phyloP scores from a whole-genome alignment of 2,113 vertebrate genomes.

The Ceratotherium simum region DNA sequence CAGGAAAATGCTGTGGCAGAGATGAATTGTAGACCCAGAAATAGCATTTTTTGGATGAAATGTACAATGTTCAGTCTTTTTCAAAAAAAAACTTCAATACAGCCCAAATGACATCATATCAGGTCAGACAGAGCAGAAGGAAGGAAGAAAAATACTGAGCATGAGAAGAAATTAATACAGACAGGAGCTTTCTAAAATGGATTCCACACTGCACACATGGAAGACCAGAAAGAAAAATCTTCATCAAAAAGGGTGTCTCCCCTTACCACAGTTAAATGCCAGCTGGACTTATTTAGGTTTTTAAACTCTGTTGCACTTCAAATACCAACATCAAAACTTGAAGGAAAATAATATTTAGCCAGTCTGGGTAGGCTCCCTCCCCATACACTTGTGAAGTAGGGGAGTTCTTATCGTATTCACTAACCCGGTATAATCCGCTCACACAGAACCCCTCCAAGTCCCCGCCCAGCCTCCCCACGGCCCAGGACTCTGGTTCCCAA shows the following conservation, averaged over 20 bases:
- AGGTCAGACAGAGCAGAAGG: constrained; percentile 59
- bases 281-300: background rate
- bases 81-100: constrained; percentile 65
- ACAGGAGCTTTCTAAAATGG: constrained; percentile 47
- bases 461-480: background rate
- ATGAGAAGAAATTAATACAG: constrained; percentile 65
- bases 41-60: constrained; percentile 69
- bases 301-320: background rate
- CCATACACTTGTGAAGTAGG: background rate
- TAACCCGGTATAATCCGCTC: background rate
- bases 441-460: background rate
- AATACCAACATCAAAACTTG: constrained; percentile 25
- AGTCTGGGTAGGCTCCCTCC: background rate
- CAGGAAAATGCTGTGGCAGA: constrained; percentile 56
- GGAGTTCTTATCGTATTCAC: background rate
- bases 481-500: background rate
- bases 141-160: constrained; percentile 62
- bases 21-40: constrained; percentile 51
- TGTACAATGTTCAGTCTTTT: constrained; percentile 74
- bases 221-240: constrained; percentile 56
- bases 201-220: background rate
- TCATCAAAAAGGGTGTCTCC: background rate
- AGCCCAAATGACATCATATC: constrained; percentile 79
- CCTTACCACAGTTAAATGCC: background rate
- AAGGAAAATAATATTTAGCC: background rate